phyloP scores from a whole-genome alignment of 2,888 invertebrate species.

The Euphydryas editha region DNA sequence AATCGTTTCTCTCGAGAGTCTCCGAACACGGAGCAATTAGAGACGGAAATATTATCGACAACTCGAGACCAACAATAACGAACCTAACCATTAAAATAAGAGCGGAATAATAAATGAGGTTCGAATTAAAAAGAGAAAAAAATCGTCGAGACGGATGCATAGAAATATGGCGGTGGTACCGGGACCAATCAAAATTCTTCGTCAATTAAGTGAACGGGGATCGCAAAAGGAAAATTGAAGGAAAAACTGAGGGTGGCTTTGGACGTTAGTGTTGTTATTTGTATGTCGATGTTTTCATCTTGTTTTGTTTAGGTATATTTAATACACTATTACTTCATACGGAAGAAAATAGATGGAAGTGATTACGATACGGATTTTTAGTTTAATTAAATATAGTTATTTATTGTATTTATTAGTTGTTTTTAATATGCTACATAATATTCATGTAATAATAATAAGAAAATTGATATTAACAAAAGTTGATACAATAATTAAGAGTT shows the following conservation, averaged over 20 bases:
- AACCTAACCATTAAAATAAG: constrained; percentile 81
- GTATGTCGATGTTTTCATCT: constrained; percentile 21
- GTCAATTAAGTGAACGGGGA: constrained; percentile 82
- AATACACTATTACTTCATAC: too few relatives aligned
- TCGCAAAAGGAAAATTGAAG: constrained; percentile 82
- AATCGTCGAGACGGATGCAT: constrained; percentile 72
- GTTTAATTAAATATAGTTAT: too few relatives aligned
- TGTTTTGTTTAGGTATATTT: constrained; percentile 27
- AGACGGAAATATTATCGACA: constrained; percentile 74
- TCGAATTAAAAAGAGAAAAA: constrained; percentile 57
- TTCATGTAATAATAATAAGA: neutral
- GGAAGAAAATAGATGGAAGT: too few relatives aligned
- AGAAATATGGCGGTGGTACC: constrained; percentile 73
- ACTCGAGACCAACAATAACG: constrained; percentile 72
- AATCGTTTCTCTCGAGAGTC: constrained; percentile 52
- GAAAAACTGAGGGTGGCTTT: constrained; percentile 78
- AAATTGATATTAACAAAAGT: neutral
- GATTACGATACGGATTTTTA: too few relatives aligned
- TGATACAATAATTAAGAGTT: neutral
- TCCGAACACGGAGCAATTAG: constrained; percentile 68
- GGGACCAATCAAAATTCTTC: constrained; percentile 82
- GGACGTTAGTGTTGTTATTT: constrained; percentile 51
- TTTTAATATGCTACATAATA: neutral
- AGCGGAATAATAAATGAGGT: constrained; percentile 78
- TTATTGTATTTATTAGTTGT: neutral